Base-by-base conservation (phyloP, 2,113 vertebrate species). In the Brachionichthys hirsutus region DNA sequence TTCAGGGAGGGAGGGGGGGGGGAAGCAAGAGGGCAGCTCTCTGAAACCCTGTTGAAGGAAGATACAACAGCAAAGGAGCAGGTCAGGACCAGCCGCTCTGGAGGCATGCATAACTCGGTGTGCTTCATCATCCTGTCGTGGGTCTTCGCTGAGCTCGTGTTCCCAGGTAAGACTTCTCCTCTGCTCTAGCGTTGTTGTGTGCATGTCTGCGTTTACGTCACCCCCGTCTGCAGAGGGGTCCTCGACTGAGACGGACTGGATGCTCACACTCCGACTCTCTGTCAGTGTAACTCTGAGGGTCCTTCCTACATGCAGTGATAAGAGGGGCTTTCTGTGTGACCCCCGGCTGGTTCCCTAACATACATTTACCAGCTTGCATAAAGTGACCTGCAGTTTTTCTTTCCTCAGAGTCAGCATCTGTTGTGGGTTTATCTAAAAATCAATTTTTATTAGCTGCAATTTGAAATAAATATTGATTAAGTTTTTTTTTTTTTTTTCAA, bases 91-190 rank as follows among this genome's bases (percentile, higher is more conserved):
- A 62, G 44, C 75, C 71, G 69, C 78, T 77, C 70, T 69, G 75
- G 70, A 87, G 91, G 78, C 86, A 92, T 92, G 91, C 85, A 86
- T 78, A 90, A 87, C 59, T 86, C 89, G 15, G 70, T 83, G 44
- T 91, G 83, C 74, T 85, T 90, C 70, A 64, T 92, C 81, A 68
- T 91, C 79, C 76, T 89, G 68, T 83, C 87, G 13, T 89, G 89
- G 89, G 65, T 92, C 74, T 87, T 90, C 70, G 85, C 88, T 45
- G 61, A 81, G 63, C 86, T 92, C 72, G 76, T 91, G 40, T 92
- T 90, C 71, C 90, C 90, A 92, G 91, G 91, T 92, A 90, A 88
- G 77, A 67, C 59, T 77, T 66, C 22, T 52, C 59, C 48, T 75
- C 34, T 64, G 7, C 40, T 15, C 24, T 30, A 3, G 40, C 12